Evolutionary conservation across 2,888 invertebrate species (phyloP).

Genomic region (Cryptus armator): DNA sequence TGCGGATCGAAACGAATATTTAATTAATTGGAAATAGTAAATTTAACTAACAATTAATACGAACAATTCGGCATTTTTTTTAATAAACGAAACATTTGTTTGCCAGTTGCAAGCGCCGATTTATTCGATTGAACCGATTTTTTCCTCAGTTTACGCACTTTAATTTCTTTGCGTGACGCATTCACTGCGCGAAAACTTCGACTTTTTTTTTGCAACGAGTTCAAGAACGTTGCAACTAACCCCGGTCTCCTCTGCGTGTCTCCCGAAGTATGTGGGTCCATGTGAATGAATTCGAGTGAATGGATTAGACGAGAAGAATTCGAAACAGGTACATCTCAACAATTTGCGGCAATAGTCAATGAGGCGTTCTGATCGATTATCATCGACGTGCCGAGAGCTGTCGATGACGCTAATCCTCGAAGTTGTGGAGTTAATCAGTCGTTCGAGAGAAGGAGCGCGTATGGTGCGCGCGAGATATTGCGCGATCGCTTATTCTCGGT

Average conservation of each 20-base stretch:
- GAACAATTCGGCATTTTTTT: too few species aligned
- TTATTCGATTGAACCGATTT: too few species aligned
- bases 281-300: conserved; percentile 38
- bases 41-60: too few species aligned
- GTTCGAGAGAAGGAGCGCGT: conserved; percentile 60
- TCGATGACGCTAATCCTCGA: conserved; percentile 56
- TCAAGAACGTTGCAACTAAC: not conserved
- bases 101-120: not conserved
- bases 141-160: too few species aligned
- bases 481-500: conserved; percentile 36
- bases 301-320: conserved; percentile 26
- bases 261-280: conserved; percentile 1
- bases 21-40: too few species aligned
- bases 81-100: not conserved
- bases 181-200: too few species aligned
- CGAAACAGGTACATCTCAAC: conserved; percentile 47
- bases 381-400: conserved; percentile 74
- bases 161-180: too few species aligned
- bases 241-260: not conserved
- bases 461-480: conserved; percentile 25
- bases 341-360: conserved; percentile 59
- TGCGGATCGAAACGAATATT: too few species aligned
- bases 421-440: conserved; percentile 60
- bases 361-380: conserved; percentile 69
- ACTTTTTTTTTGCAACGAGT: not conserved